Evolutionary conservation across 2,888 invertebrate species (phyloP), one percentile per base, ranked within the genome.

Genomic region (Schrankia costaestrigalis): DNA sequence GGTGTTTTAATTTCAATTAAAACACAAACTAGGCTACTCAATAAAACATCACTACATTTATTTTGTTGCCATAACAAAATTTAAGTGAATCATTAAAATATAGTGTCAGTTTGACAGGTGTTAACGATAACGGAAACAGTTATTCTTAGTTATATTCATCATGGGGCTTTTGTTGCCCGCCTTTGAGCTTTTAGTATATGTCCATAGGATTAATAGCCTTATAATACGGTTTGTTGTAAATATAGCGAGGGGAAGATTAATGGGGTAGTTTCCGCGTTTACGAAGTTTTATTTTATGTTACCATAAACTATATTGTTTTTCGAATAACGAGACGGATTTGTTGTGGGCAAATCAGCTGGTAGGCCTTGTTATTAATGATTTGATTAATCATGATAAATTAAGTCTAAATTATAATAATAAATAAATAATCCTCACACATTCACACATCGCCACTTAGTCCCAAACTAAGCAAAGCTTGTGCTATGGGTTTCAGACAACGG

Each of bases 131-230:
- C 56, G 47, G 58, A 47, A 54, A 50, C 33, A 42, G 51, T 57
- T 56, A 56, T 36, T 40, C 38, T 44, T 32, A 31, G 58, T 50
- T 54, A 54, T 32, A 31, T 41, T 45, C 29, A 31, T 41, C 41
- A 41, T 27, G 47, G 39, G 29, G 39, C 51, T 28, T 43, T 56
- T 54, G 46, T 54, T 27, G 46, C 55, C 11, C 55, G 45, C 50
- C 51, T 45, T 41, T 21, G 31, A 35, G 55, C 56, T 57, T 56
- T 56, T 57, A 57, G 55, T 46, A 47, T 54, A 42, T 57, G 55
- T 47, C 56, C 50, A 56, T 56, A 50, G 45, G 47, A 56, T 56
- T 56, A 54, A 58, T 54, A 56, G 55, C 47, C 50, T 32, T 54
- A 55, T 50, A 50, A 57, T 44, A 39, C 26, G 13, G 37, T 27